phyloP scores from a whole-genome alignment of 2,113 vertebrate genomes.

The cattle (Bos taurus) region ARS-UCD2.0 NC_037339.1:70716001-70716500 shows the following conservation, averaged over 20 bases:
- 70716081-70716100: too few species aligned
- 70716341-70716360: not conserved
- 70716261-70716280: not conserved
- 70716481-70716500: not conserved
- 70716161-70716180: too few species aligned
- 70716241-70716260: not conserved
- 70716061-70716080: too few species aligned
- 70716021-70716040: not conserved
- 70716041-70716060: too few species aligned
- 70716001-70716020: accelerated
- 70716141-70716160: too few species aligned
- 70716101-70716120: too few species aligned
- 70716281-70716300: not conserved
- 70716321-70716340: not conserved
- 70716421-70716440: not conserved
- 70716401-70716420: not conserved
- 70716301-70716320: not conserved
- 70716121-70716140: too few species aligned
- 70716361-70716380: not conserved
- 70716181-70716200: not conserved
- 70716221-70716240: not conserved
- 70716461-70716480: not conserved
- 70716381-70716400: not conserved
- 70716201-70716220: not conserved
- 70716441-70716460: not conserved